These are phyloP conservation scores for Zaprionus davidi DNA, from an alignment of 1,140 invertebrate species.

Conservation along the genomic window DNA sequence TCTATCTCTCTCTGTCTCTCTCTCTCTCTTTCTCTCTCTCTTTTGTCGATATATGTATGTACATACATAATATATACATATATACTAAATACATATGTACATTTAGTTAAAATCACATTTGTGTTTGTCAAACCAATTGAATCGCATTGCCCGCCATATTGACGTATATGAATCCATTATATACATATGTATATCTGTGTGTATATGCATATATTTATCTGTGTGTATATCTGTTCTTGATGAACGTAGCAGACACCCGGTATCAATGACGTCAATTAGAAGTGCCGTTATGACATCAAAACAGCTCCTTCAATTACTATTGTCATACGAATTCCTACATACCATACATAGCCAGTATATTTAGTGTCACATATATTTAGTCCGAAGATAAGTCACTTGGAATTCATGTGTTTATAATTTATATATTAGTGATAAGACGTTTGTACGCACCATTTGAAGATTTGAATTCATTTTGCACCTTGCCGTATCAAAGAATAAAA, in stretches of 20 bases:
- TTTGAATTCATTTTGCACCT: conserved; percentile 28
- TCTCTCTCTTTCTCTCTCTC: too few relatives aligned
- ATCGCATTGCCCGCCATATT: conserved; percentile 5
- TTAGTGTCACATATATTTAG: background rate
- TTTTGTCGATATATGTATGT: too few relatives aligned
- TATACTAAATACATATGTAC: too few relatives aligned
- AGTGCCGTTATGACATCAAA: conserved; percentile 64
- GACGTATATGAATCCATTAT: conserved; percentile 3
- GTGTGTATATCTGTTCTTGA: background rate
- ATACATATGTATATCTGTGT: background rate
- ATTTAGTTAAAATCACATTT: too few relatives aligned
- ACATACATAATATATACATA: too few relatives aligned
- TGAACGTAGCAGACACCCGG: conserved; percentile 20
- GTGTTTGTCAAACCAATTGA: conserved; percentile 12
- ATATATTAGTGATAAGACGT: conserved; percentile 66
- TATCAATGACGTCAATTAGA: conserved; percentile 65
- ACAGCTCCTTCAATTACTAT: conserved; percentile 34
- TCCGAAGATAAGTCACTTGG: conserved; percentile 24
- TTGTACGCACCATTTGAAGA: conserved; percentile 46
- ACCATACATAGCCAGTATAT: background rate
- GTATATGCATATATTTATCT: background rate
- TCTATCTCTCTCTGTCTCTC: too few relatives aligned
- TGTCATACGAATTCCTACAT: conserved; percentile 39
- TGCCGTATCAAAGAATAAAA: too few relatives aligned
- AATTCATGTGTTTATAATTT: conserved; percentile 52